phyloP scores from a whole-genome alignment of 2,888 invertebrate species.

The Lydus trimaculatus region DNA sequence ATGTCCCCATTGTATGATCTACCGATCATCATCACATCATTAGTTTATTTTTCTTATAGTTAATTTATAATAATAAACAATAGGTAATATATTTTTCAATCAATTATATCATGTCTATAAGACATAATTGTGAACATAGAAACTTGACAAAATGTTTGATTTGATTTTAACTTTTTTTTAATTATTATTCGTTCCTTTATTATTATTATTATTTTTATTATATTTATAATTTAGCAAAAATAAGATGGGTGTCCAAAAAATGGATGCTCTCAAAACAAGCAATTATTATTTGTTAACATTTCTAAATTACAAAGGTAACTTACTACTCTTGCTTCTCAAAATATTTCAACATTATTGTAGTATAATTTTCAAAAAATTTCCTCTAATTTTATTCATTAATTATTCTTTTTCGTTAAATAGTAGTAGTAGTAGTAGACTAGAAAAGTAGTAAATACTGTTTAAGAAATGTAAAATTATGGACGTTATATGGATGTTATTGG shows the following conservation, averaged over 20 bases:
- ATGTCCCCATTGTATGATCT: conserved; percentile 66
- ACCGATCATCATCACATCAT: conserved; percentile 77
- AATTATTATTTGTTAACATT: background rate
- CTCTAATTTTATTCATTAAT: background rate
- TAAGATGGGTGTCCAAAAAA: background rate
- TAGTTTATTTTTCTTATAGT: conserved; percentile 62
- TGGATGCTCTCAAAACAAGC: conserved; percentile 9
- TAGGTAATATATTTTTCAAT: conserved; percentile 60
- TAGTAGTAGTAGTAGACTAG: conserved; percentile 5
- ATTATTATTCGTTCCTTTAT: background rate
- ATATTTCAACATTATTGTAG: background rate
- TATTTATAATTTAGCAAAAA: conserved; percentile 4
- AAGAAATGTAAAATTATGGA: conserved; percentile 8
- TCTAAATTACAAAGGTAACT: conserved; percentile 4
- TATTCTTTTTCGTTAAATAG: background rate
- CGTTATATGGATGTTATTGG: conserved; percentile 6
- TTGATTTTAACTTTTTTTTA: conserved; percentile 20
- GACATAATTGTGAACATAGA: conserved; percentile 58
- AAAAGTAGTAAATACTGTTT: conserved; percentile 7
- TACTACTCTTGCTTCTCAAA: background rate
- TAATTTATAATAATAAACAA: conserved; percentile 61
- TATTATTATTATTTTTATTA: background rate
- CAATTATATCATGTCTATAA: conserved; percentile 56
- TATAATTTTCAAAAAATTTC: conserved; percentile 4
- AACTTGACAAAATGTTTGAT: conserved; percentile 61